A percentile compares a stretch with the other conserved stretches of the same genome.
These are phyloP conservation scores for Lycodopsis pacificus DNA, from an alignment of 2,797 vertebrate genomes.

Conservation along the genomic window DNA sequence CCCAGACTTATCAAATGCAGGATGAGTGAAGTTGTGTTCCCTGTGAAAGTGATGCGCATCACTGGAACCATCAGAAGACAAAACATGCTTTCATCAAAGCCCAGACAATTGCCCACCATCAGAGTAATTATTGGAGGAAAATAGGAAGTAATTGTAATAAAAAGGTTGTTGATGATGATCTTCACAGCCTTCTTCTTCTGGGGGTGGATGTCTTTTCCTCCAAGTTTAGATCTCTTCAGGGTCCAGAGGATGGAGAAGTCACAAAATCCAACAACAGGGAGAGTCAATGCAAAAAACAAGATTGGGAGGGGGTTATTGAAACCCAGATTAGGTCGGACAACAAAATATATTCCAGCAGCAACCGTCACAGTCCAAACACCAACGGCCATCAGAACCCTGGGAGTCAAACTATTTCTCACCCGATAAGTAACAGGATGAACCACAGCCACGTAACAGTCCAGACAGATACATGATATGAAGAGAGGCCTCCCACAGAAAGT, in stretches of 20 bases:
- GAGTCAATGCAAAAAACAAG: conserved; percentile 8
- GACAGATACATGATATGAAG: conserved; percentile 25
- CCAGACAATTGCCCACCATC: accelerated
- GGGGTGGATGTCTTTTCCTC: conserved; percentile 46
- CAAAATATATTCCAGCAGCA: background rate
- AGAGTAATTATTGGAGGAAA: conserved; percentile 25
- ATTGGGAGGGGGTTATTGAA: accelerated
- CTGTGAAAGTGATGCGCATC: background rate
- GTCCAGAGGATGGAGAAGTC: conserved; percentile 41
- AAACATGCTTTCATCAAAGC: accelerated
- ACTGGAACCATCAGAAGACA: background rate
- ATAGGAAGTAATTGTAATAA: conserved; percentile 42
- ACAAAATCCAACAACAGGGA: conserved; percentile 52
- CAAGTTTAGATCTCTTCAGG: conserved; percentile 42
- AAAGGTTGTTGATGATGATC: conserved; percentile 42
- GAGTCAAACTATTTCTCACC: conserved; percentile 19
- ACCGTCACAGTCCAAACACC: conserved; percentile 16
- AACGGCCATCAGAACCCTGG: background rate
- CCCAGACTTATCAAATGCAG: conserved; percentile 19
- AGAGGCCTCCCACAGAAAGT: conserved; percentile 41
- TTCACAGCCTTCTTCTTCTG: conserved; percentile 61
- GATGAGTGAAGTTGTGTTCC: background rate
- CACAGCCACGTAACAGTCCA: conserved; percentile 66
- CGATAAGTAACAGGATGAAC: conserved; percentile 51
- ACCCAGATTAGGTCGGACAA: accelerated